phyloP scores from a whole-genome alignment of 1,140 invertebrate species.

The Diorhabda elongata region DNA sequence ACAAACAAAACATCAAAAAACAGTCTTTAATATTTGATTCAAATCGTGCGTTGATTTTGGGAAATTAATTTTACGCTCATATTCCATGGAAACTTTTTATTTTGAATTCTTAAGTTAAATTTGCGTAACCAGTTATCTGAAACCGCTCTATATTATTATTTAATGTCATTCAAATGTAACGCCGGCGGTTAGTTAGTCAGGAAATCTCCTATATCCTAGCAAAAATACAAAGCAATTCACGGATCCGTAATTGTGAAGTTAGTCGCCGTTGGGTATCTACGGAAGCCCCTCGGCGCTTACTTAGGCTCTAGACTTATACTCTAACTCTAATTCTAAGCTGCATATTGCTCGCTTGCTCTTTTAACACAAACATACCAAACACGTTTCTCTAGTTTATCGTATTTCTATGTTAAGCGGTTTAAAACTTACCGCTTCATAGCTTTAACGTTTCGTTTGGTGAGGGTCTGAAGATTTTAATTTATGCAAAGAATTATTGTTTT shows the following conservation, averaged over 20 bases:
- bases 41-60: too few species aligned
- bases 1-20: too few species aligned
- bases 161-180: neutral
- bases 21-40: too few species aligned
- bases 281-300: constrained; percentile 4
- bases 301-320: constrained; percentile 2
- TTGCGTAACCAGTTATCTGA: too few species aligned
- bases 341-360: constrained; percentile 1
- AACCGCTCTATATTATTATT: too few species aligned
- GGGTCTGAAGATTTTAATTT: neutral
- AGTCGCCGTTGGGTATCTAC: neutral
- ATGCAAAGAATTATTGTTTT: constrained; percentile 1
- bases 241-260: constrained; percentile 1
- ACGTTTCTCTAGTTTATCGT: constrained; percentile 2
- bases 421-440: constrained; percentile 1
- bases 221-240: neutral
- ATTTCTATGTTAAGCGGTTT: constrained; percentile 1
- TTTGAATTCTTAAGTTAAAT: too few species aligned
- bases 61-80: too few species aligned
- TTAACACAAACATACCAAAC: neutral
- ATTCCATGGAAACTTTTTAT: too few species aligned
- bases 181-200: neutral
- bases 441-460: neutral
- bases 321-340: constrained; percentile 11
- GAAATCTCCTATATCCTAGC: neutral